Conservation (phyloP, 2,797 vertebrate genomes). For the Crenuchus spilurus region DNA sequence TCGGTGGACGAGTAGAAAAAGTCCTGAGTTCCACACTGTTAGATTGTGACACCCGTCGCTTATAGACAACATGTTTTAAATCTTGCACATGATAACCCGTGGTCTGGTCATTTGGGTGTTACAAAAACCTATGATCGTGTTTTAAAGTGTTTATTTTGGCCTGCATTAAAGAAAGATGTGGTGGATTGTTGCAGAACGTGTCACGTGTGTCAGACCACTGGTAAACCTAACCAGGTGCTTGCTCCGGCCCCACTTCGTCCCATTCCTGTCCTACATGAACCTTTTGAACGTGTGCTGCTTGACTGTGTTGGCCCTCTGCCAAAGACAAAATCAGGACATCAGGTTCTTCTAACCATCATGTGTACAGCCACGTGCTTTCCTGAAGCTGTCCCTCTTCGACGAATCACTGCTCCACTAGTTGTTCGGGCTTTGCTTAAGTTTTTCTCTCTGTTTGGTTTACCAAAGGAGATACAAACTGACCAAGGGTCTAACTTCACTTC, state of each 20-base stretch:
- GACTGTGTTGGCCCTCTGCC: constrained; percentile 18
- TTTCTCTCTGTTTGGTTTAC: constrained; percentile 15
- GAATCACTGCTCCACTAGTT: constrained; percentile 7
- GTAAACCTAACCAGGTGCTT: constrained; percentile 16
- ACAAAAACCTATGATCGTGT: constrained; percentile 23
- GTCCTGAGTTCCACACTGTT: constrained; percentile 3
- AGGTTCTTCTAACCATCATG: constrained; percentile 8
- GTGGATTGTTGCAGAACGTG: background rate
- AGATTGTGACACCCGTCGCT: background rate
- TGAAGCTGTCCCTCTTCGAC: constrained; percentile 15
- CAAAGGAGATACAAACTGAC: background rate
- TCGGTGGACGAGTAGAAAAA: background rate
- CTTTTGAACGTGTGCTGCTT: too few species aligned
- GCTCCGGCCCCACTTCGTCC: too few species aligned
- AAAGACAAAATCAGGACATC: constrained; percentile 5
- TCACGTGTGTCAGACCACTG: constrained; percentile 8
- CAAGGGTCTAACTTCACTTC: constrained; percentile 22
- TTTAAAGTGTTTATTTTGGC: constrained; percentile 12
- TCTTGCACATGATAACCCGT: constrained; percentile 7
- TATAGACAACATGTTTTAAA: background rate
- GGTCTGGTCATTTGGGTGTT: too few species aligned
- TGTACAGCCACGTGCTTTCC: constrained; percentile 24
- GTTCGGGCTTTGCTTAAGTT: background rate
- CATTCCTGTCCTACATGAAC: too few species aligned
- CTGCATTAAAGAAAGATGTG: constrained; percentile 5